Conservation (phyloP, 2,888 invertebrate species). For the Thymelicus sylvestris region DNA sequence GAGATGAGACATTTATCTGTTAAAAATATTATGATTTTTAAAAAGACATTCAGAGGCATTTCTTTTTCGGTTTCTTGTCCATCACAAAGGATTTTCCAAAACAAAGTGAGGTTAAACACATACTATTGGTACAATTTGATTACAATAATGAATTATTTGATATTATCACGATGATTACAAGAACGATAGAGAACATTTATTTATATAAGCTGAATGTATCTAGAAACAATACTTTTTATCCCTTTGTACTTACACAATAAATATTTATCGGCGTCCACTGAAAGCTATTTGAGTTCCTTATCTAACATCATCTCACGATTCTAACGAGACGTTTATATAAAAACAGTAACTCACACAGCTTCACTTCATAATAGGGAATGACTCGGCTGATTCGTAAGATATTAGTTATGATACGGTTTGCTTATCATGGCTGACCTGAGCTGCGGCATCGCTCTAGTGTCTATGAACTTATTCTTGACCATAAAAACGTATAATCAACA, state of each 20-base stretch:
- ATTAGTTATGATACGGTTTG: conserved; percentile 56
- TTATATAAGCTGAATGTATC: conserved; percentile 16
- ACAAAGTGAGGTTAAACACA: too few species aligned
- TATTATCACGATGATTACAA: too few species aligned
- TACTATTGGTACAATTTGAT: too few species aligned
- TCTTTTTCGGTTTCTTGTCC: too few species aligned
- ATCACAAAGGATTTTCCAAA: too few species aligned
- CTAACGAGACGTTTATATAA: conserved; percentile 66
- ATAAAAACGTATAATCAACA: neutral
- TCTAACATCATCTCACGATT: conserved; percentile 71
- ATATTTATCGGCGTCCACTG: conserved; percentile 62
- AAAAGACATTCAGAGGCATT: too few species aligned
- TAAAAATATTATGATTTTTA: too few species aligned
- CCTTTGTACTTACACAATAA: conserved; percentile 50
- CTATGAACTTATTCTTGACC: neutral
- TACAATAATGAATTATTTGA: too few species aligned
- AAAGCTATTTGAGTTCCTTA: conserved; percentile 56
- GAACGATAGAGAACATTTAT: too few species aligned
- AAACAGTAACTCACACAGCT: conserved; percentile 56
- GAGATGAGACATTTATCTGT: too few species aligned
- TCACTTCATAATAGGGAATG: conserved; percentile 60
- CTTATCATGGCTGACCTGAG: conserved; percentile 25
- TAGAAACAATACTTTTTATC: conserved; percentile 40
- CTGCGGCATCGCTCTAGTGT: neutral
- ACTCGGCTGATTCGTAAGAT: conserved; percentile 58